These are phyloP conservation scores for Albula glossodonta DNA, from an alignment of 2,113 vertebrate species.

Conservation along the genomic window DNA sequence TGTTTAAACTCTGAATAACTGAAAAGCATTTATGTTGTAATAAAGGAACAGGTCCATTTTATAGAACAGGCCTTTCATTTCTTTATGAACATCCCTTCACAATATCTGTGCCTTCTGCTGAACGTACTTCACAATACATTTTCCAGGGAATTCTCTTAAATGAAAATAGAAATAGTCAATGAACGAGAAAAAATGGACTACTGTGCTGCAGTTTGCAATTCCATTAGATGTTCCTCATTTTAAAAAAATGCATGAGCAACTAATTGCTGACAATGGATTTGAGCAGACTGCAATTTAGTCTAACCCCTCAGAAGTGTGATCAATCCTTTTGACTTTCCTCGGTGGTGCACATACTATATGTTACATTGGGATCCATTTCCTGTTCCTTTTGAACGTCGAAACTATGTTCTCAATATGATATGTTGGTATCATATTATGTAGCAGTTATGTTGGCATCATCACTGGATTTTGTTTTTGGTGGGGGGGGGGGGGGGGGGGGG, in stretches of 20 bases:
- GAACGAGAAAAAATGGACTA: background rate
- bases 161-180: background rate
- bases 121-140: slow-evolving; percentile 16
- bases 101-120: background rate
- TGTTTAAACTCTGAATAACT: slow-evolving; percentile 56
- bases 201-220: background rate
- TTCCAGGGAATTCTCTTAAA: background rate
- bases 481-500: too few species aligned
- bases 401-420: too few species aligned
- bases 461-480: too few species aligned
- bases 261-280: background rate
- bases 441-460: too few species aligned
- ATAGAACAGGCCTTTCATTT: slow-evolving; percentile 45
- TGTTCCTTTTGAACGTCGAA: background rate
- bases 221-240: background rate
- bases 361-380: background rate
- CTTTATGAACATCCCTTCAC: slow-evolving; percentile 25
- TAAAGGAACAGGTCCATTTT: slow-evolving; percentile 70
- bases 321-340: background rate
- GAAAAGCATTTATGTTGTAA: slow-evolving; percentile 58
- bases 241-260: background rate
- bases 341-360: background rate
- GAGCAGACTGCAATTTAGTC: background rate
- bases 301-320: background rate
- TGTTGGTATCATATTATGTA: too few species aligned